Base-by-base conservation (phyloP, 2,888 invertebrate genomes). In the Lobophora halterata region DNA sequence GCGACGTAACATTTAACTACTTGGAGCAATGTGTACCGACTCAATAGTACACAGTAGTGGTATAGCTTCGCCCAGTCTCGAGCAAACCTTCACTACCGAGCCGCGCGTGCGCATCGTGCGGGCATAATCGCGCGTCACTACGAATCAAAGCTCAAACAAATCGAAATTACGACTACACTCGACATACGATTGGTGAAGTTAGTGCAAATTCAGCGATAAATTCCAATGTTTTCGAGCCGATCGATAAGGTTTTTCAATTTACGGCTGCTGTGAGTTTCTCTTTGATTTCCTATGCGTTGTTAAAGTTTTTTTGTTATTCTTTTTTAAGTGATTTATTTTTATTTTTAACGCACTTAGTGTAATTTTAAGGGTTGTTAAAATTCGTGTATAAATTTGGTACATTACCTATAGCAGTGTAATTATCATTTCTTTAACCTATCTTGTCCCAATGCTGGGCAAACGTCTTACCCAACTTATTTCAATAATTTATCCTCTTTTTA, bases 211-310 rank as follows among this genome's bases (percentile, higher is more conserved):
- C 13, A 10, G 44, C 46, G 43, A 56, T 53, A 59, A 9, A 49
- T 52, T 55, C 45, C 39, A 42, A 45, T 50, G 56, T 54, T 60
- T 58, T 46, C 47, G 36, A 30, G 45, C 48, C 58, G 44, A 30
- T 46, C 52, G 69, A 67, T 68, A 67, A 66, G 59, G 57, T 52
- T 66, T 71, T 71, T 64, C 63, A 67, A 69, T 79, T 79, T 69
- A 58, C 61, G 57, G 68, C 51, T 65, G 55, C 59, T 77, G 83
- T 81, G 61, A 78, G 79, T 74, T 49, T 49, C 44, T 46, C 44
- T 44, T 34, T 21, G 25, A 32, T 32, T 12, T 23, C 17, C 16
- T 5, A 10, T 24, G 9, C 18, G 24, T 40, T 33, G 24, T 20
- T 24, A 24, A 40, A 33, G 9, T n/a, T n/a, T n/a, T n/a, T n/a